Percentiles rank a stretch among this genome's conserved stretches.
phyloP scores from a whole-genome alignment of 2,113 vertebrate genomes.

The Laticauda laticaudata region DNA sequence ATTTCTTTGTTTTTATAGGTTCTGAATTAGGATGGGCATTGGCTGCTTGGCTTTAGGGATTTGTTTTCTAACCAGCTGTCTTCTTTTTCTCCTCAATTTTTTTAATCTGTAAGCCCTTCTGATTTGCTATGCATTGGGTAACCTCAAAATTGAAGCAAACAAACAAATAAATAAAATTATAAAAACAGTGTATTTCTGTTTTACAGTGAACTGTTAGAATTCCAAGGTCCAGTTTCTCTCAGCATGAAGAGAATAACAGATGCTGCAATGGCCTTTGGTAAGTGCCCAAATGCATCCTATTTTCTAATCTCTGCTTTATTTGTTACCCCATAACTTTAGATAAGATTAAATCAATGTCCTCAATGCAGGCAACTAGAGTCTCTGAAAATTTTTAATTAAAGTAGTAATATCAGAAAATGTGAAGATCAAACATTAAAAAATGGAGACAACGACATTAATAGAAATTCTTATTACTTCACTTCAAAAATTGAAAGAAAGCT shows the following conservation, averaged over 20 bases:
- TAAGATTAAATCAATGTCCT: background rate
- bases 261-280: constrained; percentile 69
- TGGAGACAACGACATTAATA: background rate
- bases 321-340: background rate
- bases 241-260: constrained; percentile 69
- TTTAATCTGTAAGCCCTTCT: background rate
- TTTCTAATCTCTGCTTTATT: background rate
- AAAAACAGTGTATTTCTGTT: constrained; percentile 40
- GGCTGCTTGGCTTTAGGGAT: background rate
- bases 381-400: background rate
- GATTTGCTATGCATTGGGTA: background rate
- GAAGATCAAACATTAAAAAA: background rate
- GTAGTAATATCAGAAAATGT: background rate
- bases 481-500: background rate
- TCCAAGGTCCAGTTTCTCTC: constrained; percentile 49
- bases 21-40: background rate
- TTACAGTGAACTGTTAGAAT: constrained; percentile 48
- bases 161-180: background rate
- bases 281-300: constrained; percentile 49
- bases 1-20: background rate
- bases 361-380: background rate
- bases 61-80: background rate
- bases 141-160: background rate
- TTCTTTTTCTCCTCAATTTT: background rate
- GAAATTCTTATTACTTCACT: background rate